Evolutionary conservation across 2,113 vertebrate species (phyloP).

Genomic region (Ptyas mucosa): DNA sequence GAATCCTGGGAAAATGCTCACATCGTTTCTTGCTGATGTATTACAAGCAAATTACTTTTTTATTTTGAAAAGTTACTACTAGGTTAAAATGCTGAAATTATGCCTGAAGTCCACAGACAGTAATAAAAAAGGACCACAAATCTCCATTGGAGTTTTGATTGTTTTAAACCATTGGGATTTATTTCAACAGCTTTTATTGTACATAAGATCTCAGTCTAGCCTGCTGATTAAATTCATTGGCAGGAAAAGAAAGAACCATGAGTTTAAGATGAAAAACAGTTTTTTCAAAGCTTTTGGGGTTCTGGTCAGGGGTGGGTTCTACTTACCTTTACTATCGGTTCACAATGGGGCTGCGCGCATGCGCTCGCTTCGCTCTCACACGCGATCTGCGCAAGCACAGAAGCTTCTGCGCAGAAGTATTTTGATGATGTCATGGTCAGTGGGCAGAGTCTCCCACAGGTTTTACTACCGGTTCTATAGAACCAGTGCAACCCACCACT

Average conservation of each 20-base stretch:
- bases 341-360: too few relatives aligned
- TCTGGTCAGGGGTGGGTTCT: background rate
- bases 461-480: too few relatives aligned
- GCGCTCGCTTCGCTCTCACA: too few relatives aligned
- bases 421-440: too few relatives aligned
- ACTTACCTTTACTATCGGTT: too few relatives aligned
- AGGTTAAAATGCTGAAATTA: conserved; percentile 7
- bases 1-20: background rate
- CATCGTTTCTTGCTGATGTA: background rate
- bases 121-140: background rate
- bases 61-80: conserved; percentile 10
- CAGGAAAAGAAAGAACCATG: background rate
- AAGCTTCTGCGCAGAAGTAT: too few relatives aligned
- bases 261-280: background rate
- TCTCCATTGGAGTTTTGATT: background rate
- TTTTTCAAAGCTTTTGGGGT: background rate
- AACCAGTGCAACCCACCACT: too few relatives aligned
- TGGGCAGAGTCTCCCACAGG: too few relatives aligned
- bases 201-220: background rate
- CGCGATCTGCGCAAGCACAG: too few relatives aligned
- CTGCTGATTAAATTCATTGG: background rate
- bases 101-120: background rate
- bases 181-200: conserved; percentile 16
- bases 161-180: background rate
- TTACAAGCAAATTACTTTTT: background rate